Percentiles rank a stretch among this genome's conserved stretches.
phyloP scores from a whole-genome alignment of 2,113 vertebrate genomes.

The Nycticebus coucang region DNA sequence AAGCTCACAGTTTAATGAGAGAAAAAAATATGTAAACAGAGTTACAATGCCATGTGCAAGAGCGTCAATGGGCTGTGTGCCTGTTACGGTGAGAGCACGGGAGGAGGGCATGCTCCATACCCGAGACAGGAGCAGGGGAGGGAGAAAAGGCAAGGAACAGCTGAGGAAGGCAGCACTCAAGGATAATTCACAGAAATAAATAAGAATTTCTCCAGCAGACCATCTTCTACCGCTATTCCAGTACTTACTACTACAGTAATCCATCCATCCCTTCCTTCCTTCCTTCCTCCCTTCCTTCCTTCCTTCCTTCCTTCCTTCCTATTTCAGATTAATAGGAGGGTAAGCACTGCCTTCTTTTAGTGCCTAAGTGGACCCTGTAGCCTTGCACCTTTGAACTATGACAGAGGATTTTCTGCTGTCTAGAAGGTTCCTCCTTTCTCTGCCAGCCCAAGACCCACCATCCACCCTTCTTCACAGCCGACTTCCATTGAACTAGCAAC shows the following conservation, averaged over 20 bases:
- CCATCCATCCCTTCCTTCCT: too few species aligned
- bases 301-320: too few species aligned
- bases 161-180: neutral
- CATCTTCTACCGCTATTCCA: neutral
- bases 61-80: neutral
- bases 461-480: neutral
- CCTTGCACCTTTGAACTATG: neutral
- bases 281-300: too few species aligned
- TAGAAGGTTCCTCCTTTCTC: accelerated
- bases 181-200: neutral
- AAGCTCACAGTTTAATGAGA: slow-evolving; percentile 53
- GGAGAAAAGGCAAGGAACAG: neutral
- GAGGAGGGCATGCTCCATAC: too few species aligned
- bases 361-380: accelerated
- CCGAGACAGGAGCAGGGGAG: neutral
- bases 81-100: too few species aligned
- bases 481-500: neutral
- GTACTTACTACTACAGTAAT: too few species aligned
- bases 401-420: too few species aligned
- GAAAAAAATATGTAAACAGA: slow-evolving; percentile 25
- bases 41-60: neutral
- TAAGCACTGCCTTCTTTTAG: neutral
- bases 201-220: neutral
- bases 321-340: too few species aligned
- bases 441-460: accelerated